phyloP scores from a whole-genome alignment of 2,888 invertebrate genomes.

The Adelognathus sp. region DNA sequence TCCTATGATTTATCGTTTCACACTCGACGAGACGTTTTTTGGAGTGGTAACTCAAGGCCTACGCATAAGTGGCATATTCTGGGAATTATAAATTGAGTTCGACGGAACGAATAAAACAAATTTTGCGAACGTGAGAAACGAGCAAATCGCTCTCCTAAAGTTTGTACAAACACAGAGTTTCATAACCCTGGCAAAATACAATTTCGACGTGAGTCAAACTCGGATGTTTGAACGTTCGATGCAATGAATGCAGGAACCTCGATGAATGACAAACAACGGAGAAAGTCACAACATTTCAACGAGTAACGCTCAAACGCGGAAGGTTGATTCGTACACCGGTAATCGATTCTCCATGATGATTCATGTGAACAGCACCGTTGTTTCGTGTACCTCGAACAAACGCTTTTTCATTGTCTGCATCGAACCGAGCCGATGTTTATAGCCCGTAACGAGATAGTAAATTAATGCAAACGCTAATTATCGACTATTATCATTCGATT shows the following conservation, averaged over 20 bases:
- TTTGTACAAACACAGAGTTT: background rate
- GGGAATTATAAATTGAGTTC: background rate
- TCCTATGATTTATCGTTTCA: background rate
- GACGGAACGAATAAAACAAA: background rate
- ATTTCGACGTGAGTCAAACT: background rate
- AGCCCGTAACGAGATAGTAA: background rate
- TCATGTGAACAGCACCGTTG: background rate
- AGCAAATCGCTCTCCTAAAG: background rate
- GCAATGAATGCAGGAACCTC: background rate
- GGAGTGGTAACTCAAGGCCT: background rate
- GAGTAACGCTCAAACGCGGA: background rate
- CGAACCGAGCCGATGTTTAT: background rate
- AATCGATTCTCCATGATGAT: conserved; percentile 2
- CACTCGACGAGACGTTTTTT: background rate
- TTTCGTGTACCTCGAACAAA: background rate
- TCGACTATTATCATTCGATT: background rate
- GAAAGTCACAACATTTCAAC: conserved; percentile 11
- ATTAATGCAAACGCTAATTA: background rate
- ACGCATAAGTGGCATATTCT: background rate
- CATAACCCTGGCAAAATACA: background rate
- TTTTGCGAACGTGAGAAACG: background rate
- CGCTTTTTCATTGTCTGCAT: background rate
- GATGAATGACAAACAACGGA: conserved; percentile 4
- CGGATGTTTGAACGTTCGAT: background rate
- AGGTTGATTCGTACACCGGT: background rate